Evolutionary conservation across 1,140 invertebrate species (phyloP).

Genomic region (Caerostris extrusa): DNA sequence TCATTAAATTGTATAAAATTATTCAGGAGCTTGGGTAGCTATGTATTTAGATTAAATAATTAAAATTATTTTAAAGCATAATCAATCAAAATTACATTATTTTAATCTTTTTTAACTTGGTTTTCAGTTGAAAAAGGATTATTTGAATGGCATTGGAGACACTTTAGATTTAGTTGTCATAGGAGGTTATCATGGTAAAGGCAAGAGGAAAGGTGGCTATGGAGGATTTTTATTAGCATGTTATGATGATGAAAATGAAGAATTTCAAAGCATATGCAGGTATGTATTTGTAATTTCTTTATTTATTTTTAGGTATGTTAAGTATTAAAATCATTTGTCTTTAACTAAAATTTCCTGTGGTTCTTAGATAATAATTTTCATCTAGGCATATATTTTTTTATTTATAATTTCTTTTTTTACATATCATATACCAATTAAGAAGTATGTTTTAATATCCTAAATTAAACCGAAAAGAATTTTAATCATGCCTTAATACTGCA

Average conservation of each 20-base stretch:
- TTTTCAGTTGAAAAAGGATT: slow-evolving; percentile 85
- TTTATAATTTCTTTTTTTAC: background rate
- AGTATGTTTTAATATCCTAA: background rate
- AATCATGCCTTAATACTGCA: too few relatives aligned
- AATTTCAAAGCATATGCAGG: slow-evolving; percentile 96
- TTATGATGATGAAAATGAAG: slow-evolving; percentile 95
- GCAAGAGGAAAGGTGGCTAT: slow-evolving; percentile 95
- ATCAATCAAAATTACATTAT: background rate
- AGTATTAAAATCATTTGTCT: background rate
- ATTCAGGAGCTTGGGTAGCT: background rate
- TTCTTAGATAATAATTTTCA: background rate
- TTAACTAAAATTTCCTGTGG: too few relatives aligned
- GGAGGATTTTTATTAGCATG: slow-evolving; percentile 99
- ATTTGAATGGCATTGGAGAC: slow-evolving; percentile 85
- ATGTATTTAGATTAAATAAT: background rate
- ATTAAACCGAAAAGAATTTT: too few relatives aligned
- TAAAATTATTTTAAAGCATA: too few relatives aligned
- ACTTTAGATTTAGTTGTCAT: slow-evolving; percentile 92
- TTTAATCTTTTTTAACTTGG: background rate
- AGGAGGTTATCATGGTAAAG: slow-evolving; percentile 96
- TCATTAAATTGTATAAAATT: background rate
- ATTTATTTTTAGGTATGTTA: background rate
- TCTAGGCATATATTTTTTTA: background rate
- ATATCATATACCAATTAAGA: background rate
- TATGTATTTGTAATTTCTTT: slow-evolving; percentile 80